Base-by-base conservation (phyloP, 2,888 invertebrate species). In the Sphecodes monilicornis region DNA sequence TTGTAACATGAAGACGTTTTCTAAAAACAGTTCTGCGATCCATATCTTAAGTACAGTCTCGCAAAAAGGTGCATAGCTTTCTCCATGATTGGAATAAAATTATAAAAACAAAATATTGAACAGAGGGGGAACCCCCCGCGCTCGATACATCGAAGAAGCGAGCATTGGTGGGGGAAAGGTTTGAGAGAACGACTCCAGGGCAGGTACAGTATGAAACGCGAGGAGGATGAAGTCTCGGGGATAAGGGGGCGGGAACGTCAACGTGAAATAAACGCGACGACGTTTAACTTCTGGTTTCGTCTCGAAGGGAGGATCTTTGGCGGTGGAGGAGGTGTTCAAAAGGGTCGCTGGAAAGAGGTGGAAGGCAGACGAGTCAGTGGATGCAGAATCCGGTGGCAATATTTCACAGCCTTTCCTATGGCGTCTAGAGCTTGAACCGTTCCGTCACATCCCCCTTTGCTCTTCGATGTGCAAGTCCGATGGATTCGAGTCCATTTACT, bases 251-350 rank as follows among this genome's bases (percentile, higher is more conserved):
- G 85, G 72, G 41, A 78, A 88, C 83, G 90, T 88, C 88, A 88
- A 88, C 86, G 85, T 87, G 91, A 91, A 91, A 90, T 86, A 86
- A 90, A 86, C 87, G 87, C 85, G 85, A 76, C 80, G 84, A 83
- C 83, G 88, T 86, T 91, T 91, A 91, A 91, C 91, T 91, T 91
- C 85, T 87, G 86, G 76, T 88, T 87, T 75, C 88, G 87, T 85
- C 79, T 86, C 57, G 84, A 64, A 77, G 80, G 74, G 79, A 60
- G 76, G 77, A 71, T 81, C 71, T 64, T 88, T 78, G 72, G 26
- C 72, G 76, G 76, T 68, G 60, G 77, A 70, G 82, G 76, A 75
- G 81, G 77, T 64, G 79, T 78, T 82, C 82, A 85, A 86, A 86
- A 76, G 36, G 43, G 50, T 1, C 50, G 64, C 43, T 60, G 77